Percentiles rank a stretch among this genome's conserved stretches.
phyloP scores from a whole-genome alignment of 1,140 invertebrate species.

The Pseudomyrmex cubaensis region DNA sequence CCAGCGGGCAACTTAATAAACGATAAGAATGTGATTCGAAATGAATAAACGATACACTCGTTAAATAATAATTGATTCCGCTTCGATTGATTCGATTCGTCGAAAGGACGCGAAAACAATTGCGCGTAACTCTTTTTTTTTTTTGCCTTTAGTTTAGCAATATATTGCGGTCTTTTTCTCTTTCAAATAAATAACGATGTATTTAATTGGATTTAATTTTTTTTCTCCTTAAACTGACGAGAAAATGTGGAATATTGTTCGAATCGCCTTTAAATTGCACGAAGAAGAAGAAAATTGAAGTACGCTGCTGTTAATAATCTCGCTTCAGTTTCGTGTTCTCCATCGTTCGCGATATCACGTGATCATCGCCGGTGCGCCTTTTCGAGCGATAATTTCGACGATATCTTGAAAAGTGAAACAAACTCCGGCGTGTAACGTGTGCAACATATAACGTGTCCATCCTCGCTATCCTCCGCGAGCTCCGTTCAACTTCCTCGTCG shows the following conservation, averaged over 20 bases:
- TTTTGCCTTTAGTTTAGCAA: background rate
- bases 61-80: constrained; percentile 27
- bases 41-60: constrained; percentile 20
- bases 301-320: too few species aligned
- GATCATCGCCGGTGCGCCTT: background rate
- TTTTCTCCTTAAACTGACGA: too few species aligned
- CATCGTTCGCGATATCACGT: background rate
- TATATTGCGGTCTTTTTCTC: background rate
- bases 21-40: constrained; percentile 4
- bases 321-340: too few species aligned
- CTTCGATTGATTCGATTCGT: constrained; percentile 7
- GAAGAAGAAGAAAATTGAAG: too few species aligned
- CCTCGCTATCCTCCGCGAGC: constrained; percentile 2
- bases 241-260: too few species aligned
- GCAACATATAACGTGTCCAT: background rate
- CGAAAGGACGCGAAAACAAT: background rate
- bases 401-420: constrained; percentile 30
- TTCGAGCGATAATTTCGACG: background rate
- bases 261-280: too few species aligned
- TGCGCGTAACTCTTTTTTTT: background rate
- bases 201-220: background rate
- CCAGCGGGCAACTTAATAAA: constrained; percentile 14
- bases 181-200: background rate
- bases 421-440: constrained; percentile 31
- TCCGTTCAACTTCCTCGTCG: constrained; percentile 26